Percentiles rank a stretch among this genome's conserved stretches.
Conservation (phyloP, 92 coral and sea anemone genomes). For the Blastomussa wellsi region DNA sequence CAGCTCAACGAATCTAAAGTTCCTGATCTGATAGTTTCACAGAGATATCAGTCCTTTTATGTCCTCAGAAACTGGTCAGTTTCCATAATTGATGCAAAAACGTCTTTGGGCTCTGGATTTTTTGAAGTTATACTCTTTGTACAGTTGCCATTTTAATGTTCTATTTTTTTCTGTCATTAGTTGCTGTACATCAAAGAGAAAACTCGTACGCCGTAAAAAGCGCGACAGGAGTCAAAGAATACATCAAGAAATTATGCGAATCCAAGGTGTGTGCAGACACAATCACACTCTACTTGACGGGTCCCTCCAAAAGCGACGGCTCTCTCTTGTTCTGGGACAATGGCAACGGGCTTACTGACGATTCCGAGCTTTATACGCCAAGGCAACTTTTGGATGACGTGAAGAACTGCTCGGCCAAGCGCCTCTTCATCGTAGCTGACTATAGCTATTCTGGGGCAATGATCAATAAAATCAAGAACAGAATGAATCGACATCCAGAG, state of each 20-base stretch:
- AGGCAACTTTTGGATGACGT: slow-evolving; percentile 78
- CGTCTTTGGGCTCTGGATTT: too few relatives aligned
- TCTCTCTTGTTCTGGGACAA: slow-evolving; percentile 94
- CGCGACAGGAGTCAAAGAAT: slow-evolving; percentile 49
- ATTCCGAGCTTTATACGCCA: slow-evolving; percentile 73
- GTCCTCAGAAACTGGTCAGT: too few relatives aligned
- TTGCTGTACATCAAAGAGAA: not conserved
- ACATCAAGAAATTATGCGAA: slow-evolving; percentile 73
- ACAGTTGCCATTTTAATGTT: not conserved
- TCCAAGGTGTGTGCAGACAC: slow-evolving; percentile 73
- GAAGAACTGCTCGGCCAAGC: slow-evolving; percentile 81
- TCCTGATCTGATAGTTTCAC: too few relatives aligned
- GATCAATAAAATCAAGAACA: slow-evolving; percentile 54
- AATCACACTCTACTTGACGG: slow-evolving; percentile 82
- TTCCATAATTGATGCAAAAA: too few relatives aligned
- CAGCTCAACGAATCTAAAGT: too few relatives aligned
- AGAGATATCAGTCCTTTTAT: too few relatives aligned
- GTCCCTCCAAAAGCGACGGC: slow-evolving; percentile 90
- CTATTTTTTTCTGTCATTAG: not conserved
- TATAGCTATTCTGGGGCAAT: slow-evolving; percentile 92
- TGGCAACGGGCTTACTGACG: slow-evolving; percentile 77
- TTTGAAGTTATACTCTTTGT: too few relatives aligned
- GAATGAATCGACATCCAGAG: slow-evolving; percentile 34
- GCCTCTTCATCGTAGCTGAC: slow-evolving; percentile 84
- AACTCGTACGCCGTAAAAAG: slow-evolving; percentile 17